Percentiles rank a stretch among this genome's conserved stretches.
Evolutionary conservation across 2,888 invertebrate genomes (phyloP).

Genomic region (Tetranychus piercei): DNA sequence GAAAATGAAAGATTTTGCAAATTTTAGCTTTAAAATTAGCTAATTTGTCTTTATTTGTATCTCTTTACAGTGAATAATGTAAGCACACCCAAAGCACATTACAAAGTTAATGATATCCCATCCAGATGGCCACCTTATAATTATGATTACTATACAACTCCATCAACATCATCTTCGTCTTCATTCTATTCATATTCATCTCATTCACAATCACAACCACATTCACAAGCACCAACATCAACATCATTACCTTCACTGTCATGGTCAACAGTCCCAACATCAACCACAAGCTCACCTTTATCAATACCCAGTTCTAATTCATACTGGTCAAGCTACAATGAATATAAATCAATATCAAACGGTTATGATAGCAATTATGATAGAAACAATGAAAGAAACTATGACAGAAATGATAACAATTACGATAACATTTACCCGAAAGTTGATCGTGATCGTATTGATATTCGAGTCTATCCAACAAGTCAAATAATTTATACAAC

Average conservation of each 20-base stretch:
- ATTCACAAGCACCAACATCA: background rate
- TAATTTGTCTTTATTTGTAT: no score
- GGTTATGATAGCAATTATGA: no score
- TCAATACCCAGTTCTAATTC: no score
- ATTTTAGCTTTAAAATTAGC: no score
- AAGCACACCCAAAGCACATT: background rate
- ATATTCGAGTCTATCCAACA: constrained; percentile 54
- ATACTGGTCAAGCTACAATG: no score
- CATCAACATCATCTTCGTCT: background rate
- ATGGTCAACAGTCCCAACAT: no score
- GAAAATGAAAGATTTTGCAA: no score
- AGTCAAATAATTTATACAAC: constrained; percentile 64
- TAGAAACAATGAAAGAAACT: no score
- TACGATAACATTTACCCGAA: no score
- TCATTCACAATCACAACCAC: background rate
- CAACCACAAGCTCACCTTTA: no score
- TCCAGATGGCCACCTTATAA: background rate
- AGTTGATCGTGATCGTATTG: constrained; percentile 26
- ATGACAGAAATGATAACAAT: no score
- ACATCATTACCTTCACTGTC: background rate
- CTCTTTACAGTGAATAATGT: background rate
- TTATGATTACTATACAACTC: background rate
- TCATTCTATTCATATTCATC: background rate
- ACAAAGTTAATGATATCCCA: background rate
- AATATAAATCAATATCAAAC: no score